Evolutionary conservation across 2,888 invertebrate species (phyloP).

Genomic region (Eupithecia subumbrata): DNA sequence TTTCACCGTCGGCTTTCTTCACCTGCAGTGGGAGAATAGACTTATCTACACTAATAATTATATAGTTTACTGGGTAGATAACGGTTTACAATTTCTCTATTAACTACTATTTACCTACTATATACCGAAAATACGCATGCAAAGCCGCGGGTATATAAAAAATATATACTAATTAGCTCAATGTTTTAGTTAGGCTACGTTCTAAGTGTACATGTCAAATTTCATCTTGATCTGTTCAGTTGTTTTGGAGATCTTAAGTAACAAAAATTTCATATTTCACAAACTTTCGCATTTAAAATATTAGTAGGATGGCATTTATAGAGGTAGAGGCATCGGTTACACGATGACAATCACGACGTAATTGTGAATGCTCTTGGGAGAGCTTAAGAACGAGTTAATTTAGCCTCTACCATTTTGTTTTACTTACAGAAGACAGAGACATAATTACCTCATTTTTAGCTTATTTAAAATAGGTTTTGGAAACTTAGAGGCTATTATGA

Average conservation of each 20-base stretch:
- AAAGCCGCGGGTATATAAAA: too few species aligned
- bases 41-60: neutral
- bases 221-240: too few species aligned
- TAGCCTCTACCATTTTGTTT: neutral
- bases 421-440: neutral
- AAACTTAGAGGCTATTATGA: too few species aligned
- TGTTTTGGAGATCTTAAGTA: too few species aligned
- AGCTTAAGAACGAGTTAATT: neutral
- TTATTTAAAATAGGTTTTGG: neutral
- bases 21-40: conserved; percentile 45
- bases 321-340: neutral
- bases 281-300: too few species aligned
- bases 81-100: neutral
- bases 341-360: neutral
- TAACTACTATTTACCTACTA: too few species aligned
- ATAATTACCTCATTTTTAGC: neutral
- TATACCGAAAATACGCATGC: too few species aligned
- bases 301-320: too few species aligned
- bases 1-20: conserved; percentile 72
- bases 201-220: too few species aligned
- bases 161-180: too few species aligned
- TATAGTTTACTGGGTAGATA: neutral
- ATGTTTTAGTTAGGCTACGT: too few species aligned
- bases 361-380: neutral
- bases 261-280: too few species aligned